These are phyloP conservation scores for Phyto melanocephala DNA, from an alignment of 2,888 invertebrate species.

Conservation along the genomic window DNA sequence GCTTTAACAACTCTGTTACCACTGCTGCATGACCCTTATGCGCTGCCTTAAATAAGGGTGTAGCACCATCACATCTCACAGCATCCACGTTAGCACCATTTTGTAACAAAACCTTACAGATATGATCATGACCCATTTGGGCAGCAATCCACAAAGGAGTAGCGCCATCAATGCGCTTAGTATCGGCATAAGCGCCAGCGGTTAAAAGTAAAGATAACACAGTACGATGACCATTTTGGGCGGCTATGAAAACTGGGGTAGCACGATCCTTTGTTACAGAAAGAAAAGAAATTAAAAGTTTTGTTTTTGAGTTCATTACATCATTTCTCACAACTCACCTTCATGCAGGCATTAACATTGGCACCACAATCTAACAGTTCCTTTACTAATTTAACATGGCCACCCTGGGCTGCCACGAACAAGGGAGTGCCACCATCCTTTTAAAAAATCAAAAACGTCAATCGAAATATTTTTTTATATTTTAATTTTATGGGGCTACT, in stretches of 20 bases:
- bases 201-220: conserved; percentile 86
- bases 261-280: conserved; percentile 87
- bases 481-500: conserved; percentile 70
- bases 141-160: conserved; percentile 96
- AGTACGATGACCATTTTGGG: conserved; percentile 94
- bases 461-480: background rate
- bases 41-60: conserved; percentile 95
- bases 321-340: conserved; percentile 80
- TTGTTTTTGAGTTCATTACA: background rate
- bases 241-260: conserved; percentile 93
- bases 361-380: conserved; percentile 90
- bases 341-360: conserved; percentile 89
- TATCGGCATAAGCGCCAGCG: conserved; percentile 86
- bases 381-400: conserved; percentile 91
- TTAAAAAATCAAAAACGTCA: background rate
- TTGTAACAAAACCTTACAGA: conserved; percentile 87
- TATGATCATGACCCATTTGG: conserved; percentile 95
- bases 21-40: conserved; percentile 96
- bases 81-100: conserved; percentile 90
- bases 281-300: background rate
- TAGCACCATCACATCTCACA: conserved; percentile 93
- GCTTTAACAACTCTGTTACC: conserved; percentile 89
- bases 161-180: conserved; percentile 89
- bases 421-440: conserved; percentile 97
- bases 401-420: conserved; percentile 94